Base-by-base conservation (phyloP, 1,140 invertebrate species). In the Ceratina japonica region DNA sequence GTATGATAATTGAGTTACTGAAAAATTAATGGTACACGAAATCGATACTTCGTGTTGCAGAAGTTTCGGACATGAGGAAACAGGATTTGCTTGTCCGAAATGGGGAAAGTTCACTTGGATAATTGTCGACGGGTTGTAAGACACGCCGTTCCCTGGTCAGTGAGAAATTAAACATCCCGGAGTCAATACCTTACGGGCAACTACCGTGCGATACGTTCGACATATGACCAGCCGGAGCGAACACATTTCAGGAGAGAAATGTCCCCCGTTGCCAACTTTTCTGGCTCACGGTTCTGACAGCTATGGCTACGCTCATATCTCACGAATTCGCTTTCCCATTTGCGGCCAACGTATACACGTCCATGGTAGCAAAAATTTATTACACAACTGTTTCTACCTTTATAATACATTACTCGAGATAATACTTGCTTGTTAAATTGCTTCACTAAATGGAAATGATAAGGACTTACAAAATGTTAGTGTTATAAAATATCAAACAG, bases 231-330 rank as follows among this genome's bases (percentile, higher is more conserved):
- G 27, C 5, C 5, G 62, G 49, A 15, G 13, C 54, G 37, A 58
- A 15, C 52, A 65, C 18, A 15, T n/a, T 27, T n/a, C 37, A 7
- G 10, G 4, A 68, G 74, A 75, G 44, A 51, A 75, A 76, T 76
- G 54, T 49, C 15, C 54, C 24, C 54, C 37, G 27, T 27, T 22
- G 16, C 64, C 13, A 59, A 69, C 37, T 59, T 76, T 69, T 51
- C 74, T 51, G 37, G 63, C 54, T 58, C 16, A 3, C 22, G 58
- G 54, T 69, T 51, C 15, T 27, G 74, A 69, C 74, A 76, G 74
- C 37, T 49, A 31, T 16, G 20, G 24, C 1, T 10, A n/a, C 31
- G 3, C 4, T 24, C 18, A 18, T 76, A 49, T 69, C 49, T 76
- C 56, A 69, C 8, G 54, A 5, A 59, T 61, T 69, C 44, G 0